phyloP scores from a whole-genome alignment of 2,113 vertebrate species.

The Phycodurus eques region DNA sequence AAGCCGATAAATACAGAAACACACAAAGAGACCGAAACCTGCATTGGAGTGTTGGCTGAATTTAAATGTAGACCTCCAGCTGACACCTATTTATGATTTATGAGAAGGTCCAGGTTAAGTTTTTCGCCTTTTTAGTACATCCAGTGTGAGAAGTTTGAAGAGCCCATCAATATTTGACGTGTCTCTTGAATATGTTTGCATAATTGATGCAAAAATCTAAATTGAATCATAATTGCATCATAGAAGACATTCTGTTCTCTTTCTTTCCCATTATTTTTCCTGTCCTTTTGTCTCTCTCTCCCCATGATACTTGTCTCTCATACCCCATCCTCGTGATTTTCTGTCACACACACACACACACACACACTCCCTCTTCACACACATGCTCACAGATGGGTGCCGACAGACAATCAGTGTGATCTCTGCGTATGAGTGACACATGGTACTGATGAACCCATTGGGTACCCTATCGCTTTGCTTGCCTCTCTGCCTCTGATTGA shows the following conservation, averaged over 20 bases:
- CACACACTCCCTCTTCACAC: conserved; percentile 2
- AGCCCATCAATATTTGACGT: conserved; percentile 70
- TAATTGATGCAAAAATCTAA: conserved; percentile 66
- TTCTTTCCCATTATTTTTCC: conserved; percentile 41
- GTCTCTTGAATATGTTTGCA: conserved; percentile 68
- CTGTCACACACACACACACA: conserved; percentile 17
- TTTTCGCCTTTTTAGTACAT: conserved; percentile 62
- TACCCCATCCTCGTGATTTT: conserved; percentile 4
- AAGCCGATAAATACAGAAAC: conserved; percentile 19
- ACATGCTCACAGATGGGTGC: conserved; percentile 39
- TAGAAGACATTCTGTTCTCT: conserved; percentile 44
- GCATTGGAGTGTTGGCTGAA: conserved; percentile 31
- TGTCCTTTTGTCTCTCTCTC: conserved; percentile 46
- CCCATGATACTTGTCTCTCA: conserved; percentile 39
- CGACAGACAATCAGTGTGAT: conserved; percentile 63
- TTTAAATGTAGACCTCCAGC: conserved; percentile 62
- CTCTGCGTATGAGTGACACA: conserved; percentile 59
- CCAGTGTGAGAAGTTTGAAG: conserved; percentile 59
- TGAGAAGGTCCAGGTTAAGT: conserved; percentile 55
- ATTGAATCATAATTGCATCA: conserved; percentile 72
- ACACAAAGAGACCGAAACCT: conserved; percentile 10
- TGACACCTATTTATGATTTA: conserved; percentile 70
- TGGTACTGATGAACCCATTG: conserved; percentile 57
- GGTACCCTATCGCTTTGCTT: conserved; percentile 45
- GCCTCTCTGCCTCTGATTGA: conserved; percentile 51